Base-by-base conservation (phyloP, 2,113 vertebrate species). In the Colaptes auratus region DNA sequence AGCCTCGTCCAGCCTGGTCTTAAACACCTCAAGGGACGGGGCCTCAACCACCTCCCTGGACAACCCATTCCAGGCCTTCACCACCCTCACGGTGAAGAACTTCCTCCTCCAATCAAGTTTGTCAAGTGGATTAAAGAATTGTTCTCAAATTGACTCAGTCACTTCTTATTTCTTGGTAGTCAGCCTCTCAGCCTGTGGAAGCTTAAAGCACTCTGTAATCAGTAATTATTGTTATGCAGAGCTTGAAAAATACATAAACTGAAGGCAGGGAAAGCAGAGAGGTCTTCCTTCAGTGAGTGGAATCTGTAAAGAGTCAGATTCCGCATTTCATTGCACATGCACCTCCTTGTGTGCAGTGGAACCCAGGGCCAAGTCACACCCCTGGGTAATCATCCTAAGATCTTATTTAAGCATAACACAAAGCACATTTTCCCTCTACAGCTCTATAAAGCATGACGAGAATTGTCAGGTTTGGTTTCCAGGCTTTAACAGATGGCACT, bases 241-340 rank as follows among this genome's bases (percentile, higher is more conserved):
- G 10, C 8, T 82, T 50, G 5, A 46, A 88, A 89, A 79, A 82
- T 55, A 64, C 1, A 36, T 23, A 23, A 36, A 85, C 44, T 2
- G 13, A 52, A 52, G 50, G 50, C 50, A 52, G 12, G 24, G 12
- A 25, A 24, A 52, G 7, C 39, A 80, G 25, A 94, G 79, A 52
- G 59, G 44, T 74, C 6, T 70, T 87, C 39, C 12, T 46, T 76
- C 56, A 82, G 53, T 66, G 56, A 77, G 8, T 27, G 60, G 33
- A 88, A 60, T 67, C 23, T 55, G 23, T 52, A 66, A 39, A 84
- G 23, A 82, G 27, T 88, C 7, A 73, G 53, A 91, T 71, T 60
- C 92, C 44, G 36, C 84, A 70, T 88, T 97, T 95, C 74, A 87
- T 81, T 95, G 65, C 50, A 52, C 35, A 66, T 25, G 55, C 36